Conservation (phyloP, 1,140 invertebrate species). For the Coelopa frigida region DNA sequence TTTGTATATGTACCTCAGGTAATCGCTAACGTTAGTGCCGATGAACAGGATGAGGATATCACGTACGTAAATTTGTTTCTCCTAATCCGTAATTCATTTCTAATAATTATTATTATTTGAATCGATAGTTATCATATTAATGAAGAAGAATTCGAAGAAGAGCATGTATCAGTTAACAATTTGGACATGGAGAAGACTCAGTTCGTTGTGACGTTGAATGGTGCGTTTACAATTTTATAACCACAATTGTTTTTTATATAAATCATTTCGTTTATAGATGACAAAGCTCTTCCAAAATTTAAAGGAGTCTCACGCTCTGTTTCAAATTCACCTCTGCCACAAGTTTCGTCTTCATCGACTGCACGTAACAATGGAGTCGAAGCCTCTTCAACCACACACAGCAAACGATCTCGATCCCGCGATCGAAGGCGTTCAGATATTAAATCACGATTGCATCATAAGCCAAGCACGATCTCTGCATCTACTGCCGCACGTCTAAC, state of each 20-base stretch:
- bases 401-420: conserved; percentile 16
- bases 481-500: conserved; percentile 2
- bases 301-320: conserved; percentile 20
- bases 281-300: conserved; percentile 23
- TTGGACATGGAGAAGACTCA: conserved; percentile 40
- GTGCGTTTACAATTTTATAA: conserved; percentile 20
- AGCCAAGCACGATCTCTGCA: conserved; percentile 4
- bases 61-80: conserved; percentile 12
- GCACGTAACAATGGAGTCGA: conserved; percentile 19
- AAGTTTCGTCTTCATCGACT: conserved; percentile 30
- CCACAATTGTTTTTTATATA: not conserved
- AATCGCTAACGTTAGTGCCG: conserved; percentile 20
- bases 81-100: no score
- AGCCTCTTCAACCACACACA: conserved; percentile 28
- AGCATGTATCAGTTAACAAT: conserved; percentile 22
- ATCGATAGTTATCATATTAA: not conserved
- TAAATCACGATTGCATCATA: conserved; percentile 13
- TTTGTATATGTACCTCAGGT: conserved; percentile 28
- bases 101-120: no score
- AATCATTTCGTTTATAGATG: conserved; percentile 8
- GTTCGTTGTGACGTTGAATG: conserved; percentile 61
- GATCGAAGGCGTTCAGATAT: conserved; percentile 12
- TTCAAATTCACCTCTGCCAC: conserved; percentile 19
- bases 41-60: conserved; percentile 30
- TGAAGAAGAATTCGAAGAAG: not conserved